Percentiles rank a stretch among this genome's conserved stretches.
Conservation (phyloP, 1,140 invertebrate genomes). For the Drosophila arawakana region DNA sequence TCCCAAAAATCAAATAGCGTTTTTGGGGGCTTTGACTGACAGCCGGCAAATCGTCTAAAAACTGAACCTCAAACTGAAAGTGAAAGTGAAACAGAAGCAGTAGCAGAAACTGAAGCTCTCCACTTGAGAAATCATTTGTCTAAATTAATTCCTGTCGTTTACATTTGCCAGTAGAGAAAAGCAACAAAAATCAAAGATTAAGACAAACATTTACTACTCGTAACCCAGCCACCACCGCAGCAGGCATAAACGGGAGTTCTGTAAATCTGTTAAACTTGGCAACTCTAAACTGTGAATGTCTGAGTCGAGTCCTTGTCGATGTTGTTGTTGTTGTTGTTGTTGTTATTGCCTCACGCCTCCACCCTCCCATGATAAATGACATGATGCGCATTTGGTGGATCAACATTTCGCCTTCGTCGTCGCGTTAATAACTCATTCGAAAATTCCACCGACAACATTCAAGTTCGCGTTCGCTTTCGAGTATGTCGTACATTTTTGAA, state of each 20-base stretch:
- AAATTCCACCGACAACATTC: constrained; percentile 72
- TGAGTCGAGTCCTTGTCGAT: constrained; percentile 1
- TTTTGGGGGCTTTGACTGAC: constrained; percentile 63
- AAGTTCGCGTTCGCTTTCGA: constrained; percentile 29
- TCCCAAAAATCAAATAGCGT: not conserved
- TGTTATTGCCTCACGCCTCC: constrained; percentile 51
- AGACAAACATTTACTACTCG: constrained; percentile 83
- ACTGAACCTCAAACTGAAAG: constrained; percentile 25
- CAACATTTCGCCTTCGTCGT: constrained; percentile 46
- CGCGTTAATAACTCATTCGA: constrained; percentile 84
- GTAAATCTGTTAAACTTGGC: constrained; percentile 40
- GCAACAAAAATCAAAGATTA: constrained; percentile 84
- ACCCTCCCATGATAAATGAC: constrained; percentile 73
- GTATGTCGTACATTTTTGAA: constrained; percentile 42
- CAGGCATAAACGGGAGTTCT: not conserved
- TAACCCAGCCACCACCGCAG: constrained; percentile 22
- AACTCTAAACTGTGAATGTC: constrained; percentile 33
- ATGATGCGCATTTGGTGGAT: constrained; percentile 69
- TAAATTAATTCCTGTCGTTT: constrained; percentile 85
- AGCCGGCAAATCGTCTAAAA: constrained; percentile 70
- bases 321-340: constrained; percentile 20
- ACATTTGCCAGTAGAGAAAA: constrained; percentile 77
- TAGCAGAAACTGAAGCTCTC: constrained; percentile 50
- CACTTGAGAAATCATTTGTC: constrained; percentile 84
- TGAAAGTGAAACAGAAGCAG: constrained; percentile 33